phyloP scores from a whole-genome alignment of 2,113 vertebrate species.

The Bombycilla garrulus region DNA sequence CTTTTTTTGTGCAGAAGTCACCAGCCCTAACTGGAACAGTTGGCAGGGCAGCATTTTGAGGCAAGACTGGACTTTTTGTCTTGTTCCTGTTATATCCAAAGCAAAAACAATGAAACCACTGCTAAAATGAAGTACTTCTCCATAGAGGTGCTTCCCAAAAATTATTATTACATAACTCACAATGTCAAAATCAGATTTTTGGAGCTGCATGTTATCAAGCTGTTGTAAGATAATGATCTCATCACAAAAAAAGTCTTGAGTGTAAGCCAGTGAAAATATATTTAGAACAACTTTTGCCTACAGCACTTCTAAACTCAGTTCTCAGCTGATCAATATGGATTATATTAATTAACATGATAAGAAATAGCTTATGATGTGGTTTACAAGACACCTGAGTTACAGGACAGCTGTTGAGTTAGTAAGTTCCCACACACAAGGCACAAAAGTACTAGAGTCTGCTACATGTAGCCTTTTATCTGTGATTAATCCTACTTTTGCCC shows the following conservation, averaged over 20 bases:
- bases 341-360: not conserved
- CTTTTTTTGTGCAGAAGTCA: not conserved
- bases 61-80: not conserved
- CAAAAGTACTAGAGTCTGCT: not conserved
- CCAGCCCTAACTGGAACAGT: not conserved
- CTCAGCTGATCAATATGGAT: not conserved
- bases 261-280: not conserved
- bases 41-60: not conserved
- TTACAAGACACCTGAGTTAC: not conserved
- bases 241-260: not conserved
- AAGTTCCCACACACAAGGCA: not conserved
- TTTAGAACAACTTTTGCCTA: not conserved
- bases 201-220: not conserved
- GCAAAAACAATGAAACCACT: not conserved
- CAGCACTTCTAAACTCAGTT: not conserved
- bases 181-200: not conserved
- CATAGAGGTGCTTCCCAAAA: not conserved
- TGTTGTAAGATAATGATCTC: not conserved
- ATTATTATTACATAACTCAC: not conserved
- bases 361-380: not conserved
- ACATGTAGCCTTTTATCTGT: not conserved
- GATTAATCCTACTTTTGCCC: not conserved
- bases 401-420: not conserved
- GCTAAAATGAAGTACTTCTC: not conserved
- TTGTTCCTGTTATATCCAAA: not conserved